Evolutionary conservation across 2,888 invertebrate species (phyloP).

Genomic region (Dexiosoma caninum): DNA sequence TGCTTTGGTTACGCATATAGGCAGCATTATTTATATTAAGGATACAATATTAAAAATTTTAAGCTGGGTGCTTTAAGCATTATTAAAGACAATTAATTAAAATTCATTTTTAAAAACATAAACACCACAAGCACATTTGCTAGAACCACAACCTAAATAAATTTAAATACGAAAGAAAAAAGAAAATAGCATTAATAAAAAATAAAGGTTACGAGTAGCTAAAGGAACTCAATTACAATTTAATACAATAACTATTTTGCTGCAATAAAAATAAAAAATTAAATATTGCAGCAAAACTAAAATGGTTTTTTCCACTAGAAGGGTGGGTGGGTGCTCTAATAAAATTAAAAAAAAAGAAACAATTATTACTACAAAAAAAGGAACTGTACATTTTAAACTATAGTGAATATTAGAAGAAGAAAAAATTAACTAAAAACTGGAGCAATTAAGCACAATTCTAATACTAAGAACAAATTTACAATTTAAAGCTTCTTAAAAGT

Average conservation of each 20-base stretch:
- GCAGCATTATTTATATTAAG: slow-evolving; percentile 9
- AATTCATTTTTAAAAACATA: background rate
- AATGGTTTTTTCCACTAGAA: background rate
- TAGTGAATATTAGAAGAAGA: background rate
- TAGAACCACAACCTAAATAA: slow-evolving; percentile 54
- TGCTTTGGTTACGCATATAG: slow-evolving; percentile 55
- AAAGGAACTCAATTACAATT: slow-evolving; percentile 13
- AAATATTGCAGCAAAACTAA: background rate
- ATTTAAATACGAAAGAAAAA: slow-evolving; percentile 6
- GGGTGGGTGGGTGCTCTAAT: slow-evolving; percentile 27
- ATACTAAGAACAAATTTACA: background rate
- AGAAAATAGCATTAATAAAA: slow-evolving; percentile 12
- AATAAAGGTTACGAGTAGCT: slow-evolving; percentile 2
- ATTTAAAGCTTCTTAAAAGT: background rate
- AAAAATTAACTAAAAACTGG: background rate
- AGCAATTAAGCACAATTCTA: background rate
- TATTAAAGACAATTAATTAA: background rate
- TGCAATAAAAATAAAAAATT: background rate
- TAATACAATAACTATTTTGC: background rate
- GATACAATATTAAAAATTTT: slow-evolving; percentile 22
- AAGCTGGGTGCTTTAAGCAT: slow-evolving; percentile 44
- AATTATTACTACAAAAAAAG: slow-evolving; percentile 24
- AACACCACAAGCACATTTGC: slow-evolving; percentile 60
- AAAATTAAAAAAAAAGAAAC: slow-evolving; percentile 8
- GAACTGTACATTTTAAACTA: slow-evolving; percentile 31